A percentile compares a stretch with the other conserved stretches of the same genome.
Conservation (phyloP, 2,888 invertebrate genomes). For the Drosophila tripunctata region DNA sequence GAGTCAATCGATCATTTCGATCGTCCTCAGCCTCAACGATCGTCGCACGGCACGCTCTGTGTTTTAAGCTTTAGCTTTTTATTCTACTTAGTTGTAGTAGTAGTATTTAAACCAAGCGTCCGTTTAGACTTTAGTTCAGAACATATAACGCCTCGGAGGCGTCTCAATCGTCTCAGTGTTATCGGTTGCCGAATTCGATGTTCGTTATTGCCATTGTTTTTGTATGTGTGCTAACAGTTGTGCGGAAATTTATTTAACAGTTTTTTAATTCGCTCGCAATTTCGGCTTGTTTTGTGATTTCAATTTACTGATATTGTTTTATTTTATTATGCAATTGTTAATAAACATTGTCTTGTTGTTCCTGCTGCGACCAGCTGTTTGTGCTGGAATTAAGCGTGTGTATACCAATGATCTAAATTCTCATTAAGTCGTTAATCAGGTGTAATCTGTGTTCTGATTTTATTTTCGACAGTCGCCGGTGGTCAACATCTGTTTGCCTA, state of each 20-base stretch:
- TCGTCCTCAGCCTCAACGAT: constrained; percentile 6
- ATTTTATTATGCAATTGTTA: constrained; percentile 33
- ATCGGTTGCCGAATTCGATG: neutral
- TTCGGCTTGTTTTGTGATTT: constrained; percentile 11
- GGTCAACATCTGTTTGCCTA: constrained; percentile 61
- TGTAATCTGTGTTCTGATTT: constrained; percentile 17
- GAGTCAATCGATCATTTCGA: constrained; percentile 2
- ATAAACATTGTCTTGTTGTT: constrained; percentile 11
- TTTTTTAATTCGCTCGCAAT: constrained; percentile 34
- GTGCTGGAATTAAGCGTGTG: constrained; percentile 39
- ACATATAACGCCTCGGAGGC: constrained; percentile 69
- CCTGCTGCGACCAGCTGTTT: constrained; percentile 19
- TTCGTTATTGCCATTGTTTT: constrained; percentile 6
- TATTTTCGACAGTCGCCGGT: constrained; percentile 8
- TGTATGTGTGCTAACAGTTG: too few relatives aligned
- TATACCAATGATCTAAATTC: constrained; percentile 1
- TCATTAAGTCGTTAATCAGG: constrained; percentile 8
- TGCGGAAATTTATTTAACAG: constrained; percentile 19
- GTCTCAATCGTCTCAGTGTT: constrained; percentile 31
- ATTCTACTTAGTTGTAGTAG: constrained; percentile 20
- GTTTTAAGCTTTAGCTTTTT: constrained; percentile 25
- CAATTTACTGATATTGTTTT: constrained; percentile 17
- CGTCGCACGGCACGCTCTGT: constrained; percentile 15
- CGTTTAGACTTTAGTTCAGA: constrained; percentile 74
- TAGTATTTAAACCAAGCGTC: constrained; percentile 76